These are phyloP conservation scores for Suillia variegata DNA, from an alignment of 2,888 invertebrate genomes.

Conservation along the genomic window DNA sequence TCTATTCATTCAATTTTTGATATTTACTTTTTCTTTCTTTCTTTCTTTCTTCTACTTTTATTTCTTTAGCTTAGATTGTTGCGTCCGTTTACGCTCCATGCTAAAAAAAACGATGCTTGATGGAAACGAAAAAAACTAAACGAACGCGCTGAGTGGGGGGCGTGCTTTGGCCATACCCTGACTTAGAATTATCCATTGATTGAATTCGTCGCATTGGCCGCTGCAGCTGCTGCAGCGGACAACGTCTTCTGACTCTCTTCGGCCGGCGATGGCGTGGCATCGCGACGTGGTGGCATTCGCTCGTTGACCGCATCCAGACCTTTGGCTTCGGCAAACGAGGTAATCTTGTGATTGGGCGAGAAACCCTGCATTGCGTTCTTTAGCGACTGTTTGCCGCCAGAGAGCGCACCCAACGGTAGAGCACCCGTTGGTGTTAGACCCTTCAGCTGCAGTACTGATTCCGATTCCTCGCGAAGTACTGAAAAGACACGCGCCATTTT, in stretches of 20 bases:
- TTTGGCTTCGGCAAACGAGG: constrained; percentile 98
- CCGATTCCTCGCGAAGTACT: constrained; percentile 98
- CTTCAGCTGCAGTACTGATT: constrained; percentile 97
- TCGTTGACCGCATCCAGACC: constrained; percentile 99
- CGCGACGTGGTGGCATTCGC: constrained; percentile 95
- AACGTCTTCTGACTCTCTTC: constrained; percentile 56
- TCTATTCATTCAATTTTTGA: constrained; percentile 18
- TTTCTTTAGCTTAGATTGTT: neutral
- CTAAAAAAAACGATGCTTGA: neutral
- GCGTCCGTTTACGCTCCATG: neutral
- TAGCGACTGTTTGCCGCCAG: constrained; percentile 94
- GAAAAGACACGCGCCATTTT: constrained; percentile 99
- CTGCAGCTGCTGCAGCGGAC: constrained; percentile 55
- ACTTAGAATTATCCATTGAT: constrained; percentile 58
- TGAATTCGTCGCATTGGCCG: constrained; percentile 56
- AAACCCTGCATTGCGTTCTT: constrained; percentile 95
- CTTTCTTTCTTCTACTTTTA: neutral
- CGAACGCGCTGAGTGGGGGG: too few species aligned
- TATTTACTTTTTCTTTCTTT: constrained; percentile 7
- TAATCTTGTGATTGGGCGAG: constrained; percentile 97
- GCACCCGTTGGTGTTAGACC: constrained; percentile 98
- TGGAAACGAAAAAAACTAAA: constrained; percentile 3
- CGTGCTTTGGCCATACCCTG: constrained; percentile 22
- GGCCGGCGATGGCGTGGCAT: constrained; percentile 74
- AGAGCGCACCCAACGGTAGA: constrained; percentile 92